These are phyloP conservation scores for Athene cunicularia DNA, from an alignment of 2,113 vertebrate genomes.

Conservation along the genomic window DNA sequence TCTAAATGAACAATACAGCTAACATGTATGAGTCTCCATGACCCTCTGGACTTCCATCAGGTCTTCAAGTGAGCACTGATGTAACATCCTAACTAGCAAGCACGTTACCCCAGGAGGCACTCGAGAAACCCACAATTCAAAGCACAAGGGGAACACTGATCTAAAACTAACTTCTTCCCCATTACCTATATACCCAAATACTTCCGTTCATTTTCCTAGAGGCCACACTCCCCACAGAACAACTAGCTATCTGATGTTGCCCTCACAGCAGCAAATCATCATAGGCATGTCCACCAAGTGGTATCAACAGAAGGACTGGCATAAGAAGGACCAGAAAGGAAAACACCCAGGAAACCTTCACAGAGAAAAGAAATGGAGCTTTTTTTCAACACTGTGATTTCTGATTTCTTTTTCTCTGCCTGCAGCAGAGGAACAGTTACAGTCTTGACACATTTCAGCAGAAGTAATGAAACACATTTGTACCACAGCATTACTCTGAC, in stretches of 20 bases:
- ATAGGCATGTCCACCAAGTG: neutral
- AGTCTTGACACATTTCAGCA: neutral
- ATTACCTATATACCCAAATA: neutral
- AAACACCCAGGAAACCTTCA: neutral
- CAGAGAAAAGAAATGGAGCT: neutral
- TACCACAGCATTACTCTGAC: neutral
- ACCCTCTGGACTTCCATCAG: neutral
- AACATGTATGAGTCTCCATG: neutral
- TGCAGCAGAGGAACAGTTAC: neutral
- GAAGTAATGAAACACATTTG: conserved; percentile 1
- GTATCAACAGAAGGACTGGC: neutral
- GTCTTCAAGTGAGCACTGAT: neutral
- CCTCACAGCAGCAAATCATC: neutral
- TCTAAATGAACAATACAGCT: neutral
- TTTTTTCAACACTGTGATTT: neutral
- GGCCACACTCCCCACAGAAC: neutral
- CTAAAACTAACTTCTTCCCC: neutral
- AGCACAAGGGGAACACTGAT: neutral
- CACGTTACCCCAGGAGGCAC: neutral
- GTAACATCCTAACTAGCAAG: neutral
- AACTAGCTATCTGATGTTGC: neutral
- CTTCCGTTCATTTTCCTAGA: neutral
- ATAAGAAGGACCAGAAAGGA: neutral
- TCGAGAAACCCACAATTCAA: neutral
- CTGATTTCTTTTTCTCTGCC: neutral